Base-by-base conservation (phyloP, 2,113 vertebrate genomes). In the Lycaon pictus region DNA sequence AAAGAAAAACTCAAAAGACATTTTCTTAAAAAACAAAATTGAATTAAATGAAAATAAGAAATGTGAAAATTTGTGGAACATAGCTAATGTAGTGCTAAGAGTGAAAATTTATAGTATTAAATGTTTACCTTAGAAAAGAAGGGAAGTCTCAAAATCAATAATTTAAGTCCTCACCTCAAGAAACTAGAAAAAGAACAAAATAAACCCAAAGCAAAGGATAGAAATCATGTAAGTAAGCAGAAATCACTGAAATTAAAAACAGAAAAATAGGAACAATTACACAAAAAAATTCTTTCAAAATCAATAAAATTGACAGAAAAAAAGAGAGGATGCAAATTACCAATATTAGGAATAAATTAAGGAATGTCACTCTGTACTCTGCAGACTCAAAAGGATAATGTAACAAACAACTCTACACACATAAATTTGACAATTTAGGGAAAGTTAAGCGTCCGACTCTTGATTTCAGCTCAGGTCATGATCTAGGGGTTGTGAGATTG, bases 31-130 rank as follows among this genome's bases (percentile, higher is more conserved):
- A 25, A 85, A 95, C 4, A 37, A 37, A 37, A 72, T 5, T 72
- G 25, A 90, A 94, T 79, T 17, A 88, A 91, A 63, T 88, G n/a
- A 80, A 87, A 92, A 93, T 84, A 80, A 32, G 58, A 74, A 7
- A 82, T 72, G 27, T 84, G 27, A 96, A 76, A 94, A 83, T 84
- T 37, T 90, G 17, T 79, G 23, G 37, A 53, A 88, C 19, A 94
- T 1, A 93, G 20, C 67, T 83, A 87, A 88, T 37, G 6, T 12
- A 62, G 8, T 16, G 83, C 55, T 72, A 19, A 94, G 58, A 88
- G 53, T 51, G 58, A 82, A 91, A 69, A 69, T 77, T 69, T 88
- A 82, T 3, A 83, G 32, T 27, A 94, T 58, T 79, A 76, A 96
- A 55, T 87, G 58, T 55, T 96, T 91, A 89, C n/a, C 37, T 63